phyloP scores from a whole-genome alignment of 2,797 vertebrate genomes.

The Rallus crepitans region DNA sequence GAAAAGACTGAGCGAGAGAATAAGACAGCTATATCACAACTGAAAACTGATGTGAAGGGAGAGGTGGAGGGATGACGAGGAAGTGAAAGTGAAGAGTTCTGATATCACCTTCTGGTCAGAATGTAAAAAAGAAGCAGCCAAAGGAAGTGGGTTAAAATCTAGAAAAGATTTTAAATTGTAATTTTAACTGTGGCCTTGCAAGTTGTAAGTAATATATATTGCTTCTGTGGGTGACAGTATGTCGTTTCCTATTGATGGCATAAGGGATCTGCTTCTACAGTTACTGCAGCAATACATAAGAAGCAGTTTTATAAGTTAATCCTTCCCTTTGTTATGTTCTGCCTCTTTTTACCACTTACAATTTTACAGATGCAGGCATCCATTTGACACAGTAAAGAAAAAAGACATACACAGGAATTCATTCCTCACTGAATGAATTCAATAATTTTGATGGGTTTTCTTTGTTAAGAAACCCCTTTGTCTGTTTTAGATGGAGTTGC shows the following conservation, averaged over 20 bases:
- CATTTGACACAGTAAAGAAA: slow-evolving; percentile 10
- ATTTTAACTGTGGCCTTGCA: not conserved
- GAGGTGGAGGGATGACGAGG: not conserved
- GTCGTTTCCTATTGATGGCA: not conserved
- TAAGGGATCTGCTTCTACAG: not conserved
- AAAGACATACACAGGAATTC: not conserved
- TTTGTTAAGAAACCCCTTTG: not conserved
- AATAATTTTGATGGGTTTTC: slow-evolving; percentile 12
- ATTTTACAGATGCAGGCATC: not conserved
- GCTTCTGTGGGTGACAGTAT: not conserved
- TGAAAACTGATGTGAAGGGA: not conserved
- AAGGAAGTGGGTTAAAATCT: not conserved
- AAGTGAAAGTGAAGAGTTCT: not conserved
- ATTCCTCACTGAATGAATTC: not conserved
- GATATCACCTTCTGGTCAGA: not conserved
- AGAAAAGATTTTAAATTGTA: not conserved
- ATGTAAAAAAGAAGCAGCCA: not conserved
- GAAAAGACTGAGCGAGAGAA: not conserved
- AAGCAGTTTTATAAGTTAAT: not conserved
- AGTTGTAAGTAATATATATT: not conserved
- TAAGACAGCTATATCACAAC: not conserved
- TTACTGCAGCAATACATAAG: not conserved
- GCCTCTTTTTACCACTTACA: not conserved
- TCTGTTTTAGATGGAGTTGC: not conserved
- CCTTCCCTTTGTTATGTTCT: not conserved